Conservation (phyloP, 2,113 vertebrate species). For the Tapirus terrestris region DNA sequence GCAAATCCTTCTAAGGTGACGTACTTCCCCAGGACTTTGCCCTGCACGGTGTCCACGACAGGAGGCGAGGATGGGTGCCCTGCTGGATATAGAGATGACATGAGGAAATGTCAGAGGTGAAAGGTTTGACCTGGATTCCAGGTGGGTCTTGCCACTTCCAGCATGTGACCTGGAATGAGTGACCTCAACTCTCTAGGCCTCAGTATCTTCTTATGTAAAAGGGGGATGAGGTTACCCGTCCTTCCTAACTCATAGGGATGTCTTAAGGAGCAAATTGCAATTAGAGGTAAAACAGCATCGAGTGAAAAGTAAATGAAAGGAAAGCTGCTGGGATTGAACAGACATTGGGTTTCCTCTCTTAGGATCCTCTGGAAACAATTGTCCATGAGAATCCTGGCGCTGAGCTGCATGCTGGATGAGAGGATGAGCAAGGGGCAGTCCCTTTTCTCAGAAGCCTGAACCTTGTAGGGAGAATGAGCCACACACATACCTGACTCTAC, state of each 20-base stretch:
- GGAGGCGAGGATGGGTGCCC: slow-evolving; percentile 69
- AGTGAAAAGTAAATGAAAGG: background rate
- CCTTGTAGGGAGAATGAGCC: too few species aligned
- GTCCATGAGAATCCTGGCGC: too few species aligned
- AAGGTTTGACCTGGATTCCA: background rate
- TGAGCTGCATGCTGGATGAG: too few species aligned
- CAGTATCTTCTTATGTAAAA: background rate
- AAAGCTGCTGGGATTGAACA: too few species aligned
- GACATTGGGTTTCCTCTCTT: too few species aligned
- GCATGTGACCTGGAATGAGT: background rate
- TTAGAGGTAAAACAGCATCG: background rate
- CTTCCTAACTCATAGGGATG: background rate
- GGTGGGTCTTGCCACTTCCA: background rate
- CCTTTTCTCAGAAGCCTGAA: too few species aligned
- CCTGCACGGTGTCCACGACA: slow-evolving; percentile 84
- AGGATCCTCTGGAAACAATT: too few species aligned
- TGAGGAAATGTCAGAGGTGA: background rate
- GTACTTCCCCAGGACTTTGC: slow-evolving; percentile 85
- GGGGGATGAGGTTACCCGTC: background rate
- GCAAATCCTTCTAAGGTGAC: slow-evolving; percentile 83
- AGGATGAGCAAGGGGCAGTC: too few species aligned
- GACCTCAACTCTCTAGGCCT: background rate
- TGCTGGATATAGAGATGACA: background rate
- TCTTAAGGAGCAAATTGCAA: background rate
- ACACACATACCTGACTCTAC: too few species aligned